phyloP scores from a whole-genome alignment of 1,140 invertebrate genomes.

The Aphaenogaster rudis region DNA sequence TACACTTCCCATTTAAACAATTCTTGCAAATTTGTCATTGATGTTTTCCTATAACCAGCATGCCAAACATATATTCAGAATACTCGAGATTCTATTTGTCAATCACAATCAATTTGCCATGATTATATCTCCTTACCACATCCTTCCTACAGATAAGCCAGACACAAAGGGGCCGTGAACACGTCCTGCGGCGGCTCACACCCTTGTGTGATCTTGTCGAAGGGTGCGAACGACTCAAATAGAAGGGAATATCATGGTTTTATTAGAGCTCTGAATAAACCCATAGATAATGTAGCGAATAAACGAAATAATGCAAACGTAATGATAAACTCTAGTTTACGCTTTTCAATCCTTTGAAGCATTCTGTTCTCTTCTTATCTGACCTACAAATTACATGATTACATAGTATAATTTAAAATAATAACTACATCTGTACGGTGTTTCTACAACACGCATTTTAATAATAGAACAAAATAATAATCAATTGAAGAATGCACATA shows the following conservation, averaged over 20 bases:
- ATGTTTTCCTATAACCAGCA: not conserved
- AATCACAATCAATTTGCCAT: slow-evolving; percentile 43
- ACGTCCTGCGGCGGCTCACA: slow-evolving; percentile 11
- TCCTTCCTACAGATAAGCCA: slow-evolving; percentile 46
- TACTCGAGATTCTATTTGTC: slow-evolving; percentile 5
- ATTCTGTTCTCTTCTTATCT: not conserved
- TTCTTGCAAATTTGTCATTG: not conserved
- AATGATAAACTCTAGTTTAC: not conserved
- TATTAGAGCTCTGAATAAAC: slow-evolving; percentile 9
- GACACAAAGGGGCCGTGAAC: slow-evolving; percentile 25
- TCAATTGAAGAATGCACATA: not conserved
- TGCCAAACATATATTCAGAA: not conserved
- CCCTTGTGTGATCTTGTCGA: slow-evolving; percentile 34
- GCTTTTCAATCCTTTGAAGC: not conserved
- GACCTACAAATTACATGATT: not conserved
- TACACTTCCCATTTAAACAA: not conserved
- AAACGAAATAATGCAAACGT: not conserved
- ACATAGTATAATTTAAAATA: not conserved
- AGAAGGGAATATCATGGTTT: slow-evolving; percentile 7
- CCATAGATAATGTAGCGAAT: not conserved
- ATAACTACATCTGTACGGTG: not conserved
- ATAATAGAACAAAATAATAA: not conserved
- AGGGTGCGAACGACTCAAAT: slow-evolving; percentile 32
- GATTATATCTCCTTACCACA: slow-evolving; percentile 45
- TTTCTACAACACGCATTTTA: not conserved